Evolutionary conservation across 1,140 invertebrate species (phyloP), one percentile per base, ranked within the genome.

Genomic region (Lepidotrigona ventralis): DNA sequence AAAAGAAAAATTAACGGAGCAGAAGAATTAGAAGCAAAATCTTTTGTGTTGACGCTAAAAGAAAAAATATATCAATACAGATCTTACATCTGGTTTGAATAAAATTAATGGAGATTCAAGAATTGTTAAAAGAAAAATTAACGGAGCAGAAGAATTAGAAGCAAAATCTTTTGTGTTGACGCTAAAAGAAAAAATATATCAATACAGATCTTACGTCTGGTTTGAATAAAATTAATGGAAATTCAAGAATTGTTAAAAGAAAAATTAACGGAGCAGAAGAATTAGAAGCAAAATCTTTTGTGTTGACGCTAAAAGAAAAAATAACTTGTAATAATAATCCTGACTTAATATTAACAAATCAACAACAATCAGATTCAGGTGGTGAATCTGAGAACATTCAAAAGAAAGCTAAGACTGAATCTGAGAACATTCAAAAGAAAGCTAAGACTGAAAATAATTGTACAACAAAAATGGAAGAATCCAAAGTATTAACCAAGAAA

Each of bases 321-420:
- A 2, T 39, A 66, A 54, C 5, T 4, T 63, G 51, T 14, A 15
- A 71, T 39, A 2, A 1, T 29, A 72, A 39, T 0, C 12, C 9
- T 83, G 69, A 64, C 8, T 39, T 26, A 1, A 21, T 39, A n/a
- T 46, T 46, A 46, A 1, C 23, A 6, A 66, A 51, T 3, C 15
- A 70, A 15, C 21, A 58, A 9, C 64, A 78, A 64, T 26, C 26
- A 72, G 82, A 79, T 17, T 56, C 15, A 19, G 17, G 12, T 19
- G 53, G 66, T 21, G 68, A 79, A 15, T 23, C 58, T 72, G 82
- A 83, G 19, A 71, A 71, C n/a, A 12, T 54, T 6, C 29, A 51
- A 33, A 83, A 83, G 12, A 83, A 73, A 26, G 68, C 21, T 56
- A 83, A 83, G 63, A 79, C 58, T 39, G 66, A 80, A 33, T n/a